phyloP scores from a whole-genome alignment of 2,888 invertebrate genomes.

The Gymnocheta viridis region DNA sequence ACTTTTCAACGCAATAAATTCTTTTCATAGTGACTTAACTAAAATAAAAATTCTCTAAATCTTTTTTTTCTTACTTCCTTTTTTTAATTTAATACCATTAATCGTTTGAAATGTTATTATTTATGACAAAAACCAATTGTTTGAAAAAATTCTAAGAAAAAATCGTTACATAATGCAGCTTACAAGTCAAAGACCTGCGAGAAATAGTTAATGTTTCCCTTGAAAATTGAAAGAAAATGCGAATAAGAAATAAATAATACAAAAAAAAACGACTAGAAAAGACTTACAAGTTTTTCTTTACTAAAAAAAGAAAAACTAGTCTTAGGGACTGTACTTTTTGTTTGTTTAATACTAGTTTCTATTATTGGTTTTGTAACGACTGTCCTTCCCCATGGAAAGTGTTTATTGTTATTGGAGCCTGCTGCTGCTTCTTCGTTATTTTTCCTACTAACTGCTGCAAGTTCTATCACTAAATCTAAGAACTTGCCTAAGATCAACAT shows the following conservation, averaged over 20 bases:
- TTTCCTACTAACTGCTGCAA: slow-evolving; percentile 13
- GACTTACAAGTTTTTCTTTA: slow-evolving; percentile 57
- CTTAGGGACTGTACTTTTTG: slow-evolving; percentile 64
- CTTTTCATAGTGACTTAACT: neutral
- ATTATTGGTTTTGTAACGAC: slow-evolving; percentile 38
- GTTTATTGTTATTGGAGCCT: slow-evolving; percentile 59
- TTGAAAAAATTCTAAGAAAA: neutral
- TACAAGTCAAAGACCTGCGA: slow-evolving; percentile 49
- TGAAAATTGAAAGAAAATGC: slow-evolving; percentile 36
- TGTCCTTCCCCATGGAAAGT: slow-evolving; percentile 59
- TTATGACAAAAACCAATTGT: neutral
- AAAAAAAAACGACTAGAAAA: slow-evolving; percentile 14
- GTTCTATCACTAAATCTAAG: slow-evolving; percentile 66
- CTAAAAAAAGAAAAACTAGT: slow-evolving; percentile 61
- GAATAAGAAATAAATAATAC: neutral
- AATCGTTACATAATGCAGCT: neutral
- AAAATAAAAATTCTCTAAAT: neutral
- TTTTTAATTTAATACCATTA: neutral
- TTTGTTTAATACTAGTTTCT: neutral
- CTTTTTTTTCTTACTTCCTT: slow-evolving; percentile 42
- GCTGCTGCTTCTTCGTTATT: slow-evolving; percentile 4
- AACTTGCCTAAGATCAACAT: slow-evolving; percentile 46
- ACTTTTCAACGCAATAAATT: neutral
- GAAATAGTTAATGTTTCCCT: slow-evolving; percentile 28
- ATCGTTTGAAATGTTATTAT: neutral